Evolutionary conservation across 2,113 vertebrate genomes (phyloP), one percentile per base, ranked within the genome.

Genomic region (Cranoglanis bouderius): DNA sequence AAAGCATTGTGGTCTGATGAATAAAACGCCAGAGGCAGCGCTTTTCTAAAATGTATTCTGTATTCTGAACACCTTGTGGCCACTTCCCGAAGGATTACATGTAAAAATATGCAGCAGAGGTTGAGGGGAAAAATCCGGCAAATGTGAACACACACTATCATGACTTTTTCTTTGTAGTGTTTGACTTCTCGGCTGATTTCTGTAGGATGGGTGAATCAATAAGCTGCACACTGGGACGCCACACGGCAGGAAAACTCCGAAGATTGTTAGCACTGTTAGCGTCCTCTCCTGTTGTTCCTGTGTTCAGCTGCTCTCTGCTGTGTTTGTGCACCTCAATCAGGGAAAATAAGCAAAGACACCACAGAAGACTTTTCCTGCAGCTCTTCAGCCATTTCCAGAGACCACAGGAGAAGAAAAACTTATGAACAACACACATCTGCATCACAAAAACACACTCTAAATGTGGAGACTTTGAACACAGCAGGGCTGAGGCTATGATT

Each of bases 401-500:
- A 75, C 61, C 70, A 55, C 74, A 74, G 59, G 81, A 85, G 82
- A 70, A 32, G 46, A 78, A 77, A 85, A 35, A 81, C 61, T 21
- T 38, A 53, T 46, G 75, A 49, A 84, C 38, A 86, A 88, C 49
- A 46, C 82, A 86, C 83, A 82, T 63, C 53, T 67, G 21, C 75
- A 75, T 61, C 77, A 83, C 51, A 61, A 88, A 80, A 86, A 85
- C 74, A 77, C 38, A 82, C 32, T 51, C 8, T n/a, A 51, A 87
- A 86, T 63, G 21, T 12, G 40, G 9, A 80, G 46, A 85, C 72
- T 65, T 70, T 88, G 80, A 88, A 63, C 51, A 53, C 14, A 55
- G 85, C 85, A 24, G 67, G 89, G 82, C 82, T 67, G 13, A 57
- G 87, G 89, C 84, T 82, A 49, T 70, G 57, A 90, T 91, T 89